Conservation (phyloP, 2,113 vertebrate genomes). For the Rhabdornis inornatus region DNA sequence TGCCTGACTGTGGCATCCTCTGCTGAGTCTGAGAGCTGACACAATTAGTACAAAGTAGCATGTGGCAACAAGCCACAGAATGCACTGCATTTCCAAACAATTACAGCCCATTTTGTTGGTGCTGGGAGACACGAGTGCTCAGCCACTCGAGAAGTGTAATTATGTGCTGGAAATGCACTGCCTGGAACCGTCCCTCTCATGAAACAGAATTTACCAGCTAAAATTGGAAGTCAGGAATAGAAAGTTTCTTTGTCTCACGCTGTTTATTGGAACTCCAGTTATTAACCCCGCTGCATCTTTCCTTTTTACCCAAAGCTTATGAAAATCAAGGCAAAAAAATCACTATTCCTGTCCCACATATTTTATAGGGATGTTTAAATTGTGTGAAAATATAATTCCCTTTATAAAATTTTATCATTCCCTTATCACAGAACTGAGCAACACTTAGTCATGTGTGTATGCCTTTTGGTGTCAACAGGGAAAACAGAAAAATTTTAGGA, state of each 20-base stretch:
- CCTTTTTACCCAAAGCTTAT: neutral
- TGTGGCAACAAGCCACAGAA: slow-evolving; percentile 25
- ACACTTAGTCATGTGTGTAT: neutral
- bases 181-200: neutral
- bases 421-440: neutral
- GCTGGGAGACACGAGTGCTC: slow-evolving; percentile 9
- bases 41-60: neutral
- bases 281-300: rapidly evolving
- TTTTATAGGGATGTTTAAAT: neutral
- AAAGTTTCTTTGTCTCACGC: neutral
- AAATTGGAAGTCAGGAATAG: neutral
- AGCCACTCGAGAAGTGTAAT: slow-evolving; percentile 8
- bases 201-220: neutral
- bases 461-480: neutral
- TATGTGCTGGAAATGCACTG: neutral
- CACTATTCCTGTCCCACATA: neutral
- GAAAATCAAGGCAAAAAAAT: neutral
- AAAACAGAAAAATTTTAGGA: neutral
- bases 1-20: neutral
- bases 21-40: neutral
- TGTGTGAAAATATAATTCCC: neutral
- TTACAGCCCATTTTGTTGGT: neutral
- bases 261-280: neutral
- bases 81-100: neutral
- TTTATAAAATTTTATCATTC: neutral